phyloP scores from a whole-genome alignment of 2,797 vertebrate species.

The Phataginus tetradactyla region DNA sequence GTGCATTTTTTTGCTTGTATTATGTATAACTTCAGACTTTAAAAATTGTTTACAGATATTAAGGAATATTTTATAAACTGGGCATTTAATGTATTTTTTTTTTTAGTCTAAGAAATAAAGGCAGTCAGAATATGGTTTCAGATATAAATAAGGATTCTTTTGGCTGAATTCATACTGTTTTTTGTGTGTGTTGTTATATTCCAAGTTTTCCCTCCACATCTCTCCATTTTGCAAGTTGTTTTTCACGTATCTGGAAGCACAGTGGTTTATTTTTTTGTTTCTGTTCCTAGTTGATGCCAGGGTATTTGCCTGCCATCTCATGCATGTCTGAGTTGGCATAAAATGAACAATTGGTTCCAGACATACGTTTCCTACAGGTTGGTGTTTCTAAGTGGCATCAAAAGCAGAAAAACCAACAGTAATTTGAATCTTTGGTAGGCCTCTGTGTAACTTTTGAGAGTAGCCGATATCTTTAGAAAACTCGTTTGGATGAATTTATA shows the following conservation, averaged over 20 bases:
- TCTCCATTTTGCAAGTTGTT: slow-evolving; percentile 28
- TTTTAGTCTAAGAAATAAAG: slow-evolving; percentile 43
- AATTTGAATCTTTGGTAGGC: background rate
- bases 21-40: background rate
- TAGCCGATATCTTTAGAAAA: slow-evolving; percentile 41
- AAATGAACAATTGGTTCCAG: background rate
- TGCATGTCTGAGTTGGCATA: slow-evolving; percentile 1
- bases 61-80: slow-evolving; percentile 28
- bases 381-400: background rate
- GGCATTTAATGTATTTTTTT: background rate
- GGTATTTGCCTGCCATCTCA: background rate
- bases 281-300: background rate
- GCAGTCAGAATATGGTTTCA: background rate
- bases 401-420: background rate
- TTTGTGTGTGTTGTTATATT: background rate
- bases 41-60: background rate
- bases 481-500: background rate
- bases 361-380: slow-evolving; percentile 10
- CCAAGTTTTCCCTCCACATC: background rate
- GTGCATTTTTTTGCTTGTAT: background rate
- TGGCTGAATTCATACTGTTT: slow-evolving; percentile 6
- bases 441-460: background rate
- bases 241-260: background rate
- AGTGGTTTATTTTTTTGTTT: background rate
- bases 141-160: background rate